Conservation (phyloP, 1,140 invertebrate species). For the Bombus turneri region DNA sequence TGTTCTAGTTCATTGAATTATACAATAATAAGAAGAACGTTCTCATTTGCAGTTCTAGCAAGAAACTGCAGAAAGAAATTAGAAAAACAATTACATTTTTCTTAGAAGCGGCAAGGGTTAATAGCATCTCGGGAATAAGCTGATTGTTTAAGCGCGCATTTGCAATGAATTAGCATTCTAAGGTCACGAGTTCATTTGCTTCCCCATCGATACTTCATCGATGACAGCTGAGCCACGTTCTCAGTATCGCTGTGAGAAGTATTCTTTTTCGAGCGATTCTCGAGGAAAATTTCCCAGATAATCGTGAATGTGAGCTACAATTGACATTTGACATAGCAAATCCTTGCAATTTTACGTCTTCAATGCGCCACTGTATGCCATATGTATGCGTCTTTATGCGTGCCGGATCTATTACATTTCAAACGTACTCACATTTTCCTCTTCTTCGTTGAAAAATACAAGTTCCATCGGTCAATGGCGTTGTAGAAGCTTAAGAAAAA, state of each 20-base stretch:
- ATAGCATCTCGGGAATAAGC: slow-evolving; percentile 1
- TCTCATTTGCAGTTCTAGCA: background rate
- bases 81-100: slow-evolving; percentile 1
- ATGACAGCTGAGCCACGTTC: slow-evolving; percentile 15
- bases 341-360: background rate
- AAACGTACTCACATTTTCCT: background rate
- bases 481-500: background rate
- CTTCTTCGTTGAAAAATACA: background rate
- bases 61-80: background rate
- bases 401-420: background rate
- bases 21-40: background rate
- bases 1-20: background rate
- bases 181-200: slow-evolving; percentile 41
- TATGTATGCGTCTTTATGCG: background rate
- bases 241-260: background rate
- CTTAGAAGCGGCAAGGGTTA: background rate
- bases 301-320: background rate
- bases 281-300: slow-evolving; percentile 16
- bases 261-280: background rate
- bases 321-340: slow-evolving; percentile 1
- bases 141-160: slow-evolving; percentile 8
- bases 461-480: background rate
- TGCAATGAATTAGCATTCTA: slow-evolving; percentile 25
- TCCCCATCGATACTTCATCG: slow-evolving; percentile 27
- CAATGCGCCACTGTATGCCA: too few species aligned